phyloP scores from a whole-genome alignment of 2,113 vertebrate species.

The Aegotheles bennettii region DNA sequence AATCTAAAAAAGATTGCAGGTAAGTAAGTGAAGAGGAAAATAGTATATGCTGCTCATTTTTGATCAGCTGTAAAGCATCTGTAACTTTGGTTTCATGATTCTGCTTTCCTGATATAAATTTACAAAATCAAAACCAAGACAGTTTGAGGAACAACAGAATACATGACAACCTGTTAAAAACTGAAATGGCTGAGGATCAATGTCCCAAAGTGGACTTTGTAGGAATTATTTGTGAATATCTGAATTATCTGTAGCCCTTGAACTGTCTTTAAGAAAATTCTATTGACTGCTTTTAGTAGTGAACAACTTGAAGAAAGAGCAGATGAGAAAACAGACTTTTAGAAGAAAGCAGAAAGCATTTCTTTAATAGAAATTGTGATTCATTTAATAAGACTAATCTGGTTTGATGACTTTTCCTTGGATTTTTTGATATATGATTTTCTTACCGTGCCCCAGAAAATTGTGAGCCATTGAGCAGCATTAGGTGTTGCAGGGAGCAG shows the following conservation, averaged over 20 bases:
- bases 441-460: background rate
- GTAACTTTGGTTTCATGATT: background rate
- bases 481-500: background rate
- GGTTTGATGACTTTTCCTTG: background rate
- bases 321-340: background rate
- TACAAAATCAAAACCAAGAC: background rate
- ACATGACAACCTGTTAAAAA: background rate
- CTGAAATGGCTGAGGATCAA: background rate
- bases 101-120: background rate
- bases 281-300: background rate
- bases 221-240: background rate
- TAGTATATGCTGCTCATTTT: background rate
- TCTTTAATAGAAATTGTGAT: background rate
- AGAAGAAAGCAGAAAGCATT: background rate
- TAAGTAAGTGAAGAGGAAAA: background rate
- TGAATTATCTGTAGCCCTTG: background rate
- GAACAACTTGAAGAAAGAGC: background rate
- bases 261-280: background rate
- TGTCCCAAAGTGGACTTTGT: background rate
- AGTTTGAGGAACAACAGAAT: background rate
- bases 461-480: fast-evolving
- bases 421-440: background rate
- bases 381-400: background rate
- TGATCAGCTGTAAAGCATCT: background rate
- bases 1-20: background rate